Percentiles rank a stretch among this genome's conserved stretches.
Evolutionary conservation across 2,888 invertebrate genomes (phyloP).

Genomic region (Chromoteleia sp.): DNA sequence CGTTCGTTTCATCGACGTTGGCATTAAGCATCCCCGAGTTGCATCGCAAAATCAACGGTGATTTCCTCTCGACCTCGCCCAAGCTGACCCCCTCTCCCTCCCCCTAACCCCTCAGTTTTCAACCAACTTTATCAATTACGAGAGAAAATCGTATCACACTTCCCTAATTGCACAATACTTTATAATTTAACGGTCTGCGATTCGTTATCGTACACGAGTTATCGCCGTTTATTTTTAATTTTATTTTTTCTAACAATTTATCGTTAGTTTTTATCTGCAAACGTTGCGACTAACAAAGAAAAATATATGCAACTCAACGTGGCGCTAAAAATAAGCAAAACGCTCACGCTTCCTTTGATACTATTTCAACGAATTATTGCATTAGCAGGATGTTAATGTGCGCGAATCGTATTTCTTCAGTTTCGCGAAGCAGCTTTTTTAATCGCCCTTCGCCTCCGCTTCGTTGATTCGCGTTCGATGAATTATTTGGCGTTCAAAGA

Average conservation of each 20-base stretch:
- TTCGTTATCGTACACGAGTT: slow-evolving; percentile 38
- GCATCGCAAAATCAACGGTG: slow-evolving; percentile 18
- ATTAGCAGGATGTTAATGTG: not conserved
- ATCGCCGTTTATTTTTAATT: slow-evolving; percentile 52
- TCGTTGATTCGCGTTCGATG: slow-evolving; percentile 8
- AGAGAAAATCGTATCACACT: slow-evolving; percentile 57
- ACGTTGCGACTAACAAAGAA: slow-evolving; percentile 37
- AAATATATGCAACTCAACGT: slow-evolving; percentile 16
- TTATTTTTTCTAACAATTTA: slow-evolving; percentile 38
- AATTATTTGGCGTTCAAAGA: slow-evolving; percentile 29
- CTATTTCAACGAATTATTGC: not conserved
- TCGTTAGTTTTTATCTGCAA: slow-evolving; percentile 42
- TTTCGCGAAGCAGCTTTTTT: not conserved
- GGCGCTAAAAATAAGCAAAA: slow-evolving; percentile 34
- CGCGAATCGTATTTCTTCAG: not conserved
- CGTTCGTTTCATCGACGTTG: no score
- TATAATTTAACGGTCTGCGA: slow-evolving; percentile 21
- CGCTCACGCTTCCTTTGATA: slow-evolving; percentile 36
- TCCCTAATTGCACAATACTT: slow-evolving; percentile 62
- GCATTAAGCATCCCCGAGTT: not conserved
- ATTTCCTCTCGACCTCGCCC: not conserved
- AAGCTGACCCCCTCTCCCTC: not conserved
- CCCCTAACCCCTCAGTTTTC: no score
- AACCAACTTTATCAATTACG: slow-evolving; percentile 36
- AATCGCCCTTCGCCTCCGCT: not conserved